Evolutionary conservation across 2,888 invertebrate species (phyloP).

Genomic region (Polyommatus iphigenia): DNA sequence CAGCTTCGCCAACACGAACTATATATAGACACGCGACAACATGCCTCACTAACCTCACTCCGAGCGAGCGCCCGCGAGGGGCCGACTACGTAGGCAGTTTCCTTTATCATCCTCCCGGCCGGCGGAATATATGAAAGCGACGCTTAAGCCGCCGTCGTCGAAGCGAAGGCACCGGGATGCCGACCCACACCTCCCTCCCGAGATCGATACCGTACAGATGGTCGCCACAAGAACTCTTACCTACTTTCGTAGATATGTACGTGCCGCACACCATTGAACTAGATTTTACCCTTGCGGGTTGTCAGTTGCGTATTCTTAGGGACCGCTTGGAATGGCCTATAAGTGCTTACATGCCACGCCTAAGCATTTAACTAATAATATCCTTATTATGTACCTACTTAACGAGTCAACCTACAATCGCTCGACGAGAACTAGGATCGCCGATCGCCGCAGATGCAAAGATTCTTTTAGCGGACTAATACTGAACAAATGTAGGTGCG

Average conservation of each 20-base stretch:
- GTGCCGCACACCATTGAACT: slow-evolving; percentile 9
- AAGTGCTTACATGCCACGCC: neutral
- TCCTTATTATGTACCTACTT: neutral
- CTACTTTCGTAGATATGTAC: slow-evolving; percentile 25
- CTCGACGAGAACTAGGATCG: neutral
- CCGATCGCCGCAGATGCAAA: neutral
- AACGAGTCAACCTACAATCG: neutral
- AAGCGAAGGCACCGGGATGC: slow-evolving; percentile 71
- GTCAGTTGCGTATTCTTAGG: neutral
- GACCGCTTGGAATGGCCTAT: neutral
- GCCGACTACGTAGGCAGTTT: slow-evolving; percentile 76
- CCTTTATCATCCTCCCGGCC: slow-evolving; percentile 76
- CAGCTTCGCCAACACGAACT: slow-evolving; percentile 71
- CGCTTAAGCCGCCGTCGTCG: slow-evolving; percentile 63
- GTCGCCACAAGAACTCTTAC: slow-evolving; percentile 54
- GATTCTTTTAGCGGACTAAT: slow-evolving; percentile 7
- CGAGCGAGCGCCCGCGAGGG: slow-evolving; percentile 70
- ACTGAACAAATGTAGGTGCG: neutral
- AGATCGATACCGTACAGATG: slow-evolving; percentile 77
- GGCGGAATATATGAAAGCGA: slow-evolving; percentile 73
- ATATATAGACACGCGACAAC: slow-evolving; percentile 76
- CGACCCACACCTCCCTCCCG: slow-evolving; percentile 75
- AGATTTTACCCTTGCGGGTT: slow-evolving; percentile 4
- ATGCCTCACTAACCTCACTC: slow-evolving; percentile 53
- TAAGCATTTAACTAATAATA: neutral